Evolutionary conservation across 2,113 vertebrate species (phyloP).

Genomic region (Myotis yumanensis): DNA sequence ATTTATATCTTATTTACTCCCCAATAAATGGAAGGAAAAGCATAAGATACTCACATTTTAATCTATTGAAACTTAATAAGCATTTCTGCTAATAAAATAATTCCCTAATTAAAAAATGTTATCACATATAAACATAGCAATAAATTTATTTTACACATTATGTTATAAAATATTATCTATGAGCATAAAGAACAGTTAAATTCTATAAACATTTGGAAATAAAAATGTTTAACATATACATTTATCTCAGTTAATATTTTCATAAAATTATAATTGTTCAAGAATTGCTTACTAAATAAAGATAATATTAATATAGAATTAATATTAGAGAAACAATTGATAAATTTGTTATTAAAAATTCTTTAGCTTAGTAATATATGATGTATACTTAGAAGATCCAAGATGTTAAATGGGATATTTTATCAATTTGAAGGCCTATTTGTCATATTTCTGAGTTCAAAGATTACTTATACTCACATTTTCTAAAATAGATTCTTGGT

Average conservation of each 20-base stretch:
- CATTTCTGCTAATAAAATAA: not conserved
- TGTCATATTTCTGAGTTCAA: not conserved
- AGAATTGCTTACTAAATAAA: not conserved
- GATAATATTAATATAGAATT: not conserved
- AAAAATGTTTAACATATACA: not conserved
- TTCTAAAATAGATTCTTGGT: not conserved
- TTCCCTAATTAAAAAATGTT: not conserved
- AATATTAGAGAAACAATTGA: not conserved
- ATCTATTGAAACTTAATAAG: not conserved
- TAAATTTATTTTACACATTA: not conserved
- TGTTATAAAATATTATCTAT: not conserved
- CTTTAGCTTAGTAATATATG: not conserved
- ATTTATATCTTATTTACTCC: not conserved
- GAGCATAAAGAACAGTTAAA: not conserved
- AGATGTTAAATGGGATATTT: not conserved
- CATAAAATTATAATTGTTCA: not conserved
- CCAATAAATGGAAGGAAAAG: not conserved
- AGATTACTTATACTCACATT: not conserved
- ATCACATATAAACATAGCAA: not conserved
- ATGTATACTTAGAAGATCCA: not conserved
- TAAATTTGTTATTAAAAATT: not conserved
- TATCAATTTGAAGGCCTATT: not conserved
- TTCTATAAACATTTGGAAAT: not conserved
- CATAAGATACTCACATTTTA: not conserved
- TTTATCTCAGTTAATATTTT: not conserved